Percentiles rank a stretch among this genome's conserved stretches.
Evolutionary conservation across 2,888 invertebrate genomes (phyloP).

Genomic region (Eubasilissa splendida): DNA sequence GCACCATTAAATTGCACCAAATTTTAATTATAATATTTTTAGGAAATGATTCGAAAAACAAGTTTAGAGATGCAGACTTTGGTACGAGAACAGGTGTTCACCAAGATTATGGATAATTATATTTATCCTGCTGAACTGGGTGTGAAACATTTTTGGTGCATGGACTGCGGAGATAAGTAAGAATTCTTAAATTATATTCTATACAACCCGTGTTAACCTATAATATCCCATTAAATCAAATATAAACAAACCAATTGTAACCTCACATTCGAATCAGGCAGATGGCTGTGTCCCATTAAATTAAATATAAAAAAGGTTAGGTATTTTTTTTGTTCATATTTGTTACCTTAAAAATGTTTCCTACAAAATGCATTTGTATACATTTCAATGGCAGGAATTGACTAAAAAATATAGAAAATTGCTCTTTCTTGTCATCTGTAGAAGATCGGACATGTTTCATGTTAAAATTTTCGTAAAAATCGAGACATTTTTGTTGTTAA

Average conservation of each 20-base stretch:
- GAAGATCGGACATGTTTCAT: no score
- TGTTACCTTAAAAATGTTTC: no score
- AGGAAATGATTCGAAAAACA: conserved; percentile 49
- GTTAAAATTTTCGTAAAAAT: no score
- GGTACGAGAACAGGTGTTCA: conserved; percentile 64
- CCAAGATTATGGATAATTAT: conserved; percentile 66
- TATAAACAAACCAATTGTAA: background rate
- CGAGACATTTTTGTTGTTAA: no score
- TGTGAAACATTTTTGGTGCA: conserved; percentile 69
- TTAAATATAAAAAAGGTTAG: background rate
- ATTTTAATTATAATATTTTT: conserved; percentile 34
- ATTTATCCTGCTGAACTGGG: conserved; percentile 64
- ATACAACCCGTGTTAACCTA: background rate
- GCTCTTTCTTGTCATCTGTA: no score
- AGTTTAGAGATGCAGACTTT: conserved; percentile 51
- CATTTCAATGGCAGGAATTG: no score
- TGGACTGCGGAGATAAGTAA: conserved; percentile 74
- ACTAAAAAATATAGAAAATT: no score
- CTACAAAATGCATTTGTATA: no score
- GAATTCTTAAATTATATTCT: conserved; percentile 55
- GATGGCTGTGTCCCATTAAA: background rate
- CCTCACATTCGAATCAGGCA: no score
- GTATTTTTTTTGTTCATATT: no score
- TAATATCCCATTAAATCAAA: background rate
- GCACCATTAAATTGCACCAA: no score